A percentile compares a stretch with the other conserved stretches of the same genome.
These are phyloP conservation scores for Poeciliopsis occidentalis DNA, from an alignment of 2,113 vertebrate species.

Conservation along the genomic window DNA sequence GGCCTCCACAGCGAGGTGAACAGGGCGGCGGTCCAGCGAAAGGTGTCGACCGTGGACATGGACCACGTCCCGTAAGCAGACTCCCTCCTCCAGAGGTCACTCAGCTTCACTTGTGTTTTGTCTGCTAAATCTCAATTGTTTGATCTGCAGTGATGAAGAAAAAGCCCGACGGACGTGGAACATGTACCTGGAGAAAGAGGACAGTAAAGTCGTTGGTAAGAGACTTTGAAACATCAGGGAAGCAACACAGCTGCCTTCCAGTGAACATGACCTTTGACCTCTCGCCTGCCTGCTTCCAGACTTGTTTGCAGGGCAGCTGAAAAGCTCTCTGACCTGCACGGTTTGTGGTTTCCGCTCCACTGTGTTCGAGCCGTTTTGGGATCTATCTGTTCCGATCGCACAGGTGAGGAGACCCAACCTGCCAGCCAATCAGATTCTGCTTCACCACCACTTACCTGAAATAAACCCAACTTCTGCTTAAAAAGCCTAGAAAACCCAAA, in stretches of 20 bases:
- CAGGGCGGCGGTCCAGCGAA: conserved; percentile 82
- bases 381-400: conserved; percentile 92
- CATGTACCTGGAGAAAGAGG: conserved; percentile 90
- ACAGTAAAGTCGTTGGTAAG: conserved; percentile 94
- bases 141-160: conserved; percentile 86
- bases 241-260: not conserved
- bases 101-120: no score
- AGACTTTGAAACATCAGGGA: not conserved
- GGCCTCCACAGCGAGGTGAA: conserved; percentile 96
- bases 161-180: conserved; percentile 95
- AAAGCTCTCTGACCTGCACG: conserved; percentile 92
- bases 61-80: conserved; percentile 90
- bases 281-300: conserved; percentile 72
- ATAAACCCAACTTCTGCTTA: not conserved
- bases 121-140: no score
- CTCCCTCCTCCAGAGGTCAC: no score
- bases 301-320: conserved; percentile 95
- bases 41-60: conserved; percentile 79
- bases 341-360: conserved; percentile 94
- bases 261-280: not conserved
- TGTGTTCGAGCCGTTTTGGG: conserved; percentile 96
- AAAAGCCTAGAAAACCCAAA: not conserved
- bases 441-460: not conserved
- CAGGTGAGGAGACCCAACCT: conserved; percentile 79
- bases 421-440: not conserved